Conservation (phyloP, 2,797 vertebrate genomes). For the Furcifer pardalis region DNA sequence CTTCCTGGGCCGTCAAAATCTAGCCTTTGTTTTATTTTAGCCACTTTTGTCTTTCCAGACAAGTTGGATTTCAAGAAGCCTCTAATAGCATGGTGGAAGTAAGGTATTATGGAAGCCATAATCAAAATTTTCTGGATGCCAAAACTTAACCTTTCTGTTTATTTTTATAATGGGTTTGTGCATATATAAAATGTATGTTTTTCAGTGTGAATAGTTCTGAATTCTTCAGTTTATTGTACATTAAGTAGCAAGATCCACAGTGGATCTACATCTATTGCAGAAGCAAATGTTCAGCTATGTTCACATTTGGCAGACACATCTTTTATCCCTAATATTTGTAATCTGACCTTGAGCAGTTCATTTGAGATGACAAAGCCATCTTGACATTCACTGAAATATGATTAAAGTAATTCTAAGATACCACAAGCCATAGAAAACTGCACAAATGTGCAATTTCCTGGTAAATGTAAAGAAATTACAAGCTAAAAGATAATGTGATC, state of each 20-base stretch:
- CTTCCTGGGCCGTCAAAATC: background rate
- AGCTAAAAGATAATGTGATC: constrained; percentile 35
- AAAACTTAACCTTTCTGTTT: background rate
- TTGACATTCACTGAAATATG: rapidly evolving
- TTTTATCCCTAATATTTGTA: background rate
- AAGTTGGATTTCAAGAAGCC: background rate
- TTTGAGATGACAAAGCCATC: background rate
- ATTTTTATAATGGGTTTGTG: background rate
- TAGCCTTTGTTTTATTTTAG: background rate
- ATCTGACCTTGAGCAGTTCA: constrained; percentile 4
- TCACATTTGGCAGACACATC: background rate
- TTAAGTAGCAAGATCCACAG: background rate
- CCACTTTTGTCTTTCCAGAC: background rate
- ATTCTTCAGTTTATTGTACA: background rate
- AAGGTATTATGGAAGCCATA: background rate
- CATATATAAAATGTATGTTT: background rate
- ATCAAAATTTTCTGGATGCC: background rate
- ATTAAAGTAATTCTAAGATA: background rate
- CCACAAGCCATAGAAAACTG: constrained; percentile 44
- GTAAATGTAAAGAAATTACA: constrained; percentile 37
- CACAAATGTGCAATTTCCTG: constrained; percentile 9
- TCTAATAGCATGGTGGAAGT: too few relatives aligned
- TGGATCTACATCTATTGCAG: background rate
- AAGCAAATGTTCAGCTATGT: background rate
- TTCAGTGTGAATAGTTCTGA: background rate